These are phyloP conservation scores for Trissoscelio sp. DNA, from an alignment of 2,888 invertebrate species.

Conservation along the genomic window DNA sequence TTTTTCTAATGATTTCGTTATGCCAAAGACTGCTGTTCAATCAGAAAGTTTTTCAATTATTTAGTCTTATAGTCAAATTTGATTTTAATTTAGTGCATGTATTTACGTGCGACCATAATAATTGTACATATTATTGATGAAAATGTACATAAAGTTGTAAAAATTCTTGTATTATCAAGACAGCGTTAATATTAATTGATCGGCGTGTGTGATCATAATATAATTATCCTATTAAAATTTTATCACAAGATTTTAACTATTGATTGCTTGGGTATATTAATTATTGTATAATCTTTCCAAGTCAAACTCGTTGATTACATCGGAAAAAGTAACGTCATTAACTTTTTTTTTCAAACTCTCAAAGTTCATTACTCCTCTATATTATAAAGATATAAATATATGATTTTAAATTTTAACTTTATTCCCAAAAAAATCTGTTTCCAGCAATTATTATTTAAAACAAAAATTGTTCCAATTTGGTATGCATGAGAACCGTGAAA, in stretches of 20 bases:
- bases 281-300: neutral
- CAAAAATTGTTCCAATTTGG: neutral
- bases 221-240: slow-evolving; percentile 17
- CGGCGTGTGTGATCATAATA: slow-evolving; percentile 44
- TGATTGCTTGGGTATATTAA: slow-evolving; percentile 9
- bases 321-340: neutral
- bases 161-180: slow-evolving; percentile 31
- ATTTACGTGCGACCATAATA: slow-evolving; percentile 26
- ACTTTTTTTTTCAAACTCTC: neutral
- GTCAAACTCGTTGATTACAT: neutral
- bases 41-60: neutral
- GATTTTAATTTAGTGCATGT: too few relatives aligned
- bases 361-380: neutral
- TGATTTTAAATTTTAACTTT: neutral
- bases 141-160: slow-evolving; percentile 50
- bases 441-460: slow-evolving; percentile 7
- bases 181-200: slow-evolving; percentile 32
- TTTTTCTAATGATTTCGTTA: neutral
- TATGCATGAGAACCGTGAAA: neutral
- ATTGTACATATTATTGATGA: slow-evolving; percentile 37
- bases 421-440: neutral
- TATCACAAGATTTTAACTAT: slow-evolving; percentile 22
- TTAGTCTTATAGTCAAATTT: too few relatives aligned
- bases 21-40: neutral
- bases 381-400: too few relatives aligned